Conservation (phyloP, 1,140 invertebrate genomes). For the Lycorma delicatula region DNA sequence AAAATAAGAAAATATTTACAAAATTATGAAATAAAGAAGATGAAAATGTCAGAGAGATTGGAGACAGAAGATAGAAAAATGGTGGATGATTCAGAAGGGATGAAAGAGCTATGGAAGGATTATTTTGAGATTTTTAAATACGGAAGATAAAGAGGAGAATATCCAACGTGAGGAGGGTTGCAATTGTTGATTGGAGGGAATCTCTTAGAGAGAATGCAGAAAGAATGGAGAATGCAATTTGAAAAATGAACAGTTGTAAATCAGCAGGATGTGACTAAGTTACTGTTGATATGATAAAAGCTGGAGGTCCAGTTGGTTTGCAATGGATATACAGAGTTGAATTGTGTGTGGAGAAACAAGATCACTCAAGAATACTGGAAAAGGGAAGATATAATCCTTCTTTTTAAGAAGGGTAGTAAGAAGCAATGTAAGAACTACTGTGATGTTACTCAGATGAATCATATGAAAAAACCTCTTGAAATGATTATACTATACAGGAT, state of each 20-base stretch:
- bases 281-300: neutral
- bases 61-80: no score
- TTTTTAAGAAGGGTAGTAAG: neutral
- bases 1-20: no score
- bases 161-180: neutral
- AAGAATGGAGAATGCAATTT: conserved; percentile 2
- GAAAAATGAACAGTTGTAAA: neutral
- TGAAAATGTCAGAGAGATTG: no score
- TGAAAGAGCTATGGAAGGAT: neutral
- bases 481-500: neutral
- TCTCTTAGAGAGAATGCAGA: neutral
- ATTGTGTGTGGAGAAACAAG: neutral
- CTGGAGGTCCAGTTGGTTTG: neutral
- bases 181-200: neutral
- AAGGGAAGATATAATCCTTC: neutral
- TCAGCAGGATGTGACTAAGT: neutral
- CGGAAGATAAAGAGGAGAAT: neutral
- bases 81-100: no score
- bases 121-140: neutral
- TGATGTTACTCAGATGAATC: neutral
- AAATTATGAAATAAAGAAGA: no score
- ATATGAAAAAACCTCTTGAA: neutral
- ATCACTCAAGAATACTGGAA: neutral
- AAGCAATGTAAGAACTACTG: neutral
- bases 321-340: neutral